Evolutionary conservation across 2,113 vertebrate genomes (phyloP), one percentile per base, ranked within the genome.

Genomic region (Cynocephalus volans): DNA sequence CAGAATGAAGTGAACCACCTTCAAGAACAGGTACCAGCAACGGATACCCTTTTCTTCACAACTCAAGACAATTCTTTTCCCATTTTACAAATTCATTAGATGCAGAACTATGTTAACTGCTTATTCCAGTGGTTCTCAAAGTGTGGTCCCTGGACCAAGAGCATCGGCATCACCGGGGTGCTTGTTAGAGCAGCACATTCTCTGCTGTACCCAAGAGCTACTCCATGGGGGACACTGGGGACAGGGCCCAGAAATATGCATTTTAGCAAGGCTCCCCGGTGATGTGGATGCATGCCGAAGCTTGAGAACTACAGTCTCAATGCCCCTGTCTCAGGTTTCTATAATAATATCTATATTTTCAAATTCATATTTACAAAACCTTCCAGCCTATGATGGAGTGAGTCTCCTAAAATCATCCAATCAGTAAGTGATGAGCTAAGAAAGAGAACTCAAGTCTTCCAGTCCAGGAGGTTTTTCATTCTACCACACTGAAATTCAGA

Each of bases 311-410:
- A 41, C 41, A 41, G 41, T 41, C 41, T 41, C 41, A 41, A 41
- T 15, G 24, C 1, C 52, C 84, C 88, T 73, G 79, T 58, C 56
- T 75, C 14, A 80, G 26, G 17, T 85, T 67, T 73, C 41, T 86
- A 26, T 73, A 92, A 88, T n/a, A 60, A 82, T 31, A 48, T 3
- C 56, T 17, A 2, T 54, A 36, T 64, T 92, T 85, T 96, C 73
- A 93, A 96, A 19, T 64, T 88, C 14, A 7, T 82, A 33, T 28
- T 28, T 76, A 9, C 2, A 72, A 81, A 69, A 18, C 1, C 0
- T 73, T 90, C 21, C 24, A 45, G 17, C 10, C 45, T 11, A 13
- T 24, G 48, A 36, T 36, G 41, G 60, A 50, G 17, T 0, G 13
- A n/a, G 23, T 41, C 26, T 50, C 15, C n/a, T 83, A 45, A 41